Conservation (phyloP, 2,888 invertebrate genomes). For the Tetranychus truncatus region DNA sequence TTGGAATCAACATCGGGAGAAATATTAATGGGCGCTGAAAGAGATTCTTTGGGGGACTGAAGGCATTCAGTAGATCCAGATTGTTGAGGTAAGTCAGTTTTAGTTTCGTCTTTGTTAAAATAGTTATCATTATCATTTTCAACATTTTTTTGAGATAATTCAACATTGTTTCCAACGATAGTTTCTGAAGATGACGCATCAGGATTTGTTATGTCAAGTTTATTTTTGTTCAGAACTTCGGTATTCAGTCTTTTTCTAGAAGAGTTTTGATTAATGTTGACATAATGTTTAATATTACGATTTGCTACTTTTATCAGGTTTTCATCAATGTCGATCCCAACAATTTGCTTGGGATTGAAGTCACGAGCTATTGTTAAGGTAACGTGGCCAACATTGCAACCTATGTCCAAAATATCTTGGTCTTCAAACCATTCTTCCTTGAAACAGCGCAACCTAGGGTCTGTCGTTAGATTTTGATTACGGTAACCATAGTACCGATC, state of each 20-base stretch:
- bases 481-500: constrained; percentile 90
- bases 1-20: too few relatives aligned
- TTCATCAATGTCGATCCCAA: constrained; percentile 86
- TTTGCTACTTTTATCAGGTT: constrained; percentile 57
- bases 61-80: too few relatives aligned
- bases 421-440: constrained; percentile 63
- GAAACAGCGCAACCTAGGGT: constrained; percentile 63
- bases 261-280: not conserved
- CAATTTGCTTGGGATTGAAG: constrained; percentile 58
- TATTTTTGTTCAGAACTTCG: not conserved
- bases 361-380: constrained; percentile 74
- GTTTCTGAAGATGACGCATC: too few relatives aligned
- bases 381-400: constrained; percentile 91
- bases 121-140: too few relatives aligned
- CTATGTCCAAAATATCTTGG: constrained; percentile 84
- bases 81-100: too few relatives aligned
- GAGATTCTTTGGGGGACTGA: too few relatives aligned
- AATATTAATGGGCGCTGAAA: too few relatives aligned
- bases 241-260: not conserved
- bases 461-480: constrained; percentile 44
- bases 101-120: too few relatives aligned
- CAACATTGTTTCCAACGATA: too few relatives aligned
- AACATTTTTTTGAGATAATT: too few relatives aligned
- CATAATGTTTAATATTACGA: constrained; percentile 43
- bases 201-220: not conserved